Conservation (phyloP, 1,140 invertebrate species). For the Drosophila persimilis region DNA sequence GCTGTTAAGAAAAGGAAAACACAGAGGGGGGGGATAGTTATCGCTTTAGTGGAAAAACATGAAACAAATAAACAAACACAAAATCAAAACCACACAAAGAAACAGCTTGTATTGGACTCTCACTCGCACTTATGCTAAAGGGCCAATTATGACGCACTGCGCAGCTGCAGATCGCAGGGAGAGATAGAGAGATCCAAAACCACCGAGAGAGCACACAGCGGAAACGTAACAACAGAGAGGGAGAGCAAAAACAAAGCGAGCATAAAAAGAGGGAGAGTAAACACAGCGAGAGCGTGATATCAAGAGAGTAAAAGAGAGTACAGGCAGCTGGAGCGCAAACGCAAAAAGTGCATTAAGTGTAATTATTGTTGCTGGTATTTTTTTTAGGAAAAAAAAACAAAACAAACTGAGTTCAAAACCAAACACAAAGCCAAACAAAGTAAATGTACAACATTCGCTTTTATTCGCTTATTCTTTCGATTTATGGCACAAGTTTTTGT, state of each 20-base stretch:
- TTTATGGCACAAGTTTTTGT: too few relatives aligned
- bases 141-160: background rate
- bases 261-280: slow-evolving; percentile 5
- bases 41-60: slow-evolving; percentile 15
- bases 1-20: slow-evolving; percentile 10
- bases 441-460: background rate
- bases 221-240: slow-evolving; percentile 5
- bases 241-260: background rate
- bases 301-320: background rate
- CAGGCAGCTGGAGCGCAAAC: slow-evolving; percentile 42
- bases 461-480: too few relatives aligned
- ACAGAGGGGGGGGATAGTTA: slow-evolving; percentile 11
- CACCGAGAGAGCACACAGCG: slow-evolving; percentile 2
- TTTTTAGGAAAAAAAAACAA: slow-evolving; percentile 1
- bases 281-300: slow-evolving; percentile 7
- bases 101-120: slow-evolving; percentile 19
- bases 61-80: slow-evolving; percentile 19
- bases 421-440: slow-evolving; percentile 16
- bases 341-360: slow-evolving; percentile 47
- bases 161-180: slow-evolving; percentile 25
- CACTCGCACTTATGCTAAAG: slow-evolving; percentile 11
- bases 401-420: slow-evolving; percentile 8
- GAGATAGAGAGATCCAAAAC: background rate
- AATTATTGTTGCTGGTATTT: slow-evolving; percentile 29
- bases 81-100: slow-evolving; percentile 31